Percentiles rank a stretch among this genome's conserved stretches.
Conservation (phyloP, 2,113 vertebrate species). For the Columba janthina region DNA sequence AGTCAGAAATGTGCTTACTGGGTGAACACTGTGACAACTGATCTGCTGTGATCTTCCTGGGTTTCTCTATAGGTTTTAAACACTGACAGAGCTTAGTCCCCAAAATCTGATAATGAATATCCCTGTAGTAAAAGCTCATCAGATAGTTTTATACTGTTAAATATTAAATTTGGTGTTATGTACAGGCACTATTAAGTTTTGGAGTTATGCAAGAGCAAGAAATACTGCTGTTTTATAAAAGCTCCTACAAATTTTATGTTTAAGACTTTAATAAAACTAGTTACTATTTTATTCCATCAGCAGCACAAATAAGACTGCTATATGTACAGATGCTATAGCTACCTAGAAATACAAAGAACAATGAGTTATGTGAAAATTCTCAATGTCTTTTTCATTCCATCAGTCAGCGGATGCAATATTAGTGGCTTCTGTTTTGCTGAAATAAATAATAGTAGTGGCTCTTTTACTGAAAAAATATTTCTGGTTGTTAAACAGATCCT, state of each 20-base stretch:
- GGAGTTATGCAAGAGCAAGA: neutral
- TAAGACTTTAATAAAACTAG: neutral
- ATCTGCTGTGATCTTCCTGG: neutral
- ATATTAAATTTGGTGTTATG: neutral
- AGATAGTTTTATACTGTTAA: neutral
- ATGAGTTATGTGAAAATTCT: neutral
- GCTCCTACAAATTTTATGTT: neutral
- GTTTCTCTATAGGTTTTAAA: neutral
- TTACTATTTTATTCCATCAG: neutral
- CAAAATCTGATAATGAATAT: neutral
- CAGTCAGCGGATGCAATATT: neutral
- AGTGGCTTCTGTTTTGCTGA: neutral
- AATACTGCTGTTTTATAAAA: neutral
- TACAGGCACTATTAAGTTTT: neutral
- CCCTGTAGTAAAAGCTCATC: neutral
- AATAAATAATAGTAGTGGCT: neutral
- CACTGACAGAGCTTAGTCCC: neutral
- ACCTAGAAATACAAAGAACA: neutral
- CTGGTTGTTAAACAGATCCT: neutral
- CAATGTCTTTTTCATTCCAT: neutral
- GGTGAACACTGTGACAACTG: neutral
- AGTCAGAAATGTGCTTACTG: neutral
- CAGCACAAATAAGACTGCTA: neutral
- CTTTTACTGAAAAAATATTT: neutral
- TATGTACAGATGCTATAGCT: neutral